Base-by-base conservation (phyloP, 2,888 invertebrate genomes). In the Diaperis boleti region DNA sequence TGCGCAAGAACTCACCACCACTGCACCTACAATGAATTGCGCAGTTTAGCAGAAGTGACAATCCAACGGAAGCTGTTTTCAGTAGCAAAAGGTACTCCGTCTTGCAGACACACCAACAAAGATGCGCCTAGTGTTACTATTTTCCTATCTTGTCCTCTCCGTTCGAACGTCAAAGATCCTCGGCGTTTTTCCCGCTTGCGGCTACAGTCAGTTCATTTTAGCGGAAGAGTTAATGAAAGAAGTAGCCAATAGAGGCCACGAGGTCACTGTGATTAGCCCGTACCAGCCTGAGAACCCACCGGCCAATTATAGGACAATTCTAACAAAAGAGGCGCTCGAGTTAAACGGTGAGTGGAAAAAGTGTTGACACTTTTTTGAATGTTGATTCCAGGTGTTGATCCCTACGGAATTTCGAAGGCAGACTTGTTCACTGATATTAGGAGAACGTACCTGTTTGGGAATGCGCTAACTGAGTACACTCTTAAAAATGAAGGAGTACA, bases 401-500 rank as follows among this genome's bases (percentile, higher is more conserved):
- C 59, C 3, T 63, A 59, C 17, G 59, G 26, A 17, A 11, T 65
- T 2, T 49, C 37, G 7, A 17, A 14, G 13, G 10, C 8, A 4
- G 26, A 17, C 18, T 2, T 59, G 1, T 52, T 62, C 41, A 35
- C 8, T 6, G 49, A 54, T 17, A 47, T 65, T 11, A 35, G 13
- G 14, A 1, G 60, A 14, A 20, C 8, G 11, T 52, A 7, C 35
- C 4, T 22, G 5, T 6, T 22, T 1, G 33, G 29, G 42, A 33
- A 62, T 8, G 15, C 33, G n/a, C 14, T 69, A 4, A 63, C 67
- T 7, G 70, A 73, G 20, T 35, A 41, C 2, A 69, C 70, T 2
- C 63, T 77, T 4, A 55, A 71, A n/a, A 67, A 77, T 29, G 69
- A 73, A 7, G 70, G 70, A 4, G 69, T 79, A 0, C 72, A 74